A percentile compares a stretch with the other conserved stretches of the same genome.
Evolutionary conservation across 2,888 invertebrate species (phyloP).

Genomic region (Polyploca ridens): DNA sequence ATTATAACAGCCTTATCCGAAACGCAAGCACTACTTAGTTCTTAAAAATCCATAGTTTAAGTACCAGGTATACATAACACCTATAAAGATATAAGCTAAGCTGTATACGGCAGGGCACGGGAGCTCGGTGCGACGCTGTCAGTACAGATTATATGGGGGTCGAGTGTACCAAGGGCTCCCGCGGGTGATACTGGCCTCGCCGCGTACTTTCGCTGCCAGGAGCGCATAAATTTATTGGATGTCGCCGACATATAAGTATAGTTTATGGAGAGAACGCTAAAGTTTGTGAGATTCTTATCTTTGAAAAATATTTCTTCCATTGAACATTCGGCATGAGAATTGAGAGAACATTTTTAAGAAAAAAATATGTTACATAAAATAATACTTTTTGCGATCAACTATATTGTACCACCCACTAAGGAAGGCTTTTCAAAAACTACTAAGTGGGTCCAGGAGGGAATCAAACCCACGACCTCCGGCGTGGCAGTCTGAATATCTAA

Average conservation of each 20-base stretch:
- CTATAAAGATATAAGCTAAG: conserved; percentile 27
- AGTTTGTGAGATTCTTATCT: not conserved
- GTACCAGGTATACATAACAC: conserved; percentile 46
- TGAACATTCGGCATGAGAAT: not conserved
- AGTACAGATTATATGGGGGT: conserved; percentile 41
- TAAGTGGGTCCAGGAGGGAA: too few species aligned
- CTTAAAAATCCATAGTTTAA: conserved; percentile 5
- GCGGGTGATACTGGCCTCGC: conserved; percentile 51
- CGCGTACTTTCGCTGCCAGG: conserved; percentile 39
- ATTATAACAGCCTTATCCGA: too few species aligned
- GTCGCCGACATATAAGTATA: conserved; percentile 10
- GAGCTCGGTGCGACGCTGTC: conserved; percentile 30
- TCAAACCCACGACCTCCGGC: too few species aligned
- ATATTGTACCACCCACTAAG: too few species aligned
- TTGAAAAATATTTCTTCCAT: not conserved
- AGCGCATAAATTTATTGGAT: conserved; percentile 29
- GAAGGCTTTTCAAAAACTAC: too few species aligned
- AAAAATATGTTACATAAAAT: too few species aligned
- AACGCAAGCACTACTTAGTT: too few species aligned
- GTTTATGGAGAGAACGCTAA: not conserved
- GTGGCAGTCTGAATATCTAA: too few species aligned
- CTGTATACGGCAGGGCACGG: not conserved
- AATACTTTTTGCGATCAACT: too few species aligned
- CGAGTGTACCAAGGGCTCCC: conserved; percentile 59
- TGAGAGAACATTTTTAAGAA: too few species aligned